These are phyloP conservation scores for Connochaetes taurinus DNA, from an alignment of 2,113 vertebrate species.

Conservation along the genomic window DNA sequence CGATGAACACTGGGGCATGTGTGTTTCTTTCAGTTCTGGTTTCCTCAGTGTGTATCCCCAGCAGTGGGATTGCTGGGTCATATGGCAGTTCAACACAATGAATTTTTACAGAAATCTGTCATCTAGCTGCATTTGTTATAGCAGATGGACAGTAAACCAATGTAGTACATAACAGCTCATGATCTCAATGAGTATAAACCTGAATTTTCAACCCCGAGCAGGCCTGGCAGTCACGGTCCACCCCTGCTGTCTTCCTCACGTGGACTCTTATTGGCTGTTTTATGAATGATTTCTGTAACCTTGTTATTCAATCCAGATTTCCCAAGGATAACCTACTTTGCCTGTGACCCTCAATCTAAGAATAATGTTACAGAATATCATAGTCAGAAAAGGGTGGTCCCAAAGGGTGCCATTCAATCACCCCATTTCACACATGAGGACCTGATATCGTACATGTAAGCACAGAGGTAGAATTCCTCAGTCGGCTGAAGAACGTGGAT, in stretches of 20 bases:
- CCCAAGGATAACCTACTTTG: neutral
- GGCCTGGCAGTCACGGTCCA: neutral
- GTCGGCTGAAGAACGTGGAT: neutral
- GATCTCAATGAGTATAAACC: neutral
- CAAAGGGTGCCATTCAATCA: neutral
- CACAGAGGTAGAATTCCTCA: neutral
- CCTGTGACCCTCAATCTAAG: neutral
- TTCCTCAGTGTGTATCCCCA: neutral
- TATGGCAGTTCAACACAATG: neutral
- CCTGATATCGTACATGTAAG: neutral
- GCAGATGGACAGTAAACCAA: neutral
- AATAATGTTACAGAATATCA: neutral
- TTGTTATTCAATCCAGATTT: neutral
- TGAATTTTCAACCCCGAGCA: neutral
- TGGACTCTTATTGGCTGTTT: neutral
- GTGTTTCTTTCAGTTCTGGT: neutral
- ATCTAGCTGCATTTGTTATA: neutral
- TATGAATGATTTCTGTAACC: neutral
- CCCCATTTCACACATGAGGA: neutral
- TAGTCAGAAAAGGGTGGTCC: neutral
- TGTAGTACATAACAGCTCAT: neutral
- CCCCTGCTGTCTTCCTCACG: neutral
- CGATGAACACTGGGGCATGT: neutral
- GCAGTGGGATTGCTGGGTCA: neutral
- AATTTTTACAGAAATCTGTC: neutral